phyloP scores from a whole-genome alignment of 2,113 vertebrate genomes.

The Bubo blakistoni region DNA sequence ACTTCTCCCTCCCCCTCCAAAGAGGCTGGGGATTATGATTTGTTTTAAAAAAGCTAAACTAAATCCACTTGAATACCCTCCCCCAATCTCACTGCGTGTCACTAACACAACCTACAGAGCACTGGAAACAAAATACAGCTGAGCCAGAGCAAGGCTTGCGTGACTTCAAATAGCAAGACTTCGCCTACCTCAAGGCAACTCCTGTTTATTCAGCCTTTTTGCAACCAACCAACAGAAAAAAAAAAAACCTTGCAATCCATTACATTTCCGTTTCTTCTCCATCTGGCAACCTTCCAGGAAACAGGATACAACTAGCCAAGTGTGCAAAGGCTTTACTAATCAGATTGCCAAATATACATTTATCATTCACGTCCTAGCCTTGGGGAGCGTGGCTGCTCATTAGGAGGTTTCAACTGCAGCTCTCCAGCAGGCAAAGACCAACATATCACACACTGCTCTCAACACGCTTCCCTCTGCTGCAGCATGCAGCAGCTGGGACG shows the following conservation, averaged over 20 bases:
- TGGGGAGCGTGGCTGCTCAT: not conserved
- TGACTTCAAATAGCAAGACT: slow-evolving; percentile 69
- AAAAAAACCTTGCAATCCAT: not conserved
- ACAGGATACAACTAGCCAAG: slow-evolving; percentile 59
- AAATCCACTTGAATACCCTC: not conserved
- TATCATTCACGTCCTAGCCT: slow-evolving; percentile 49
- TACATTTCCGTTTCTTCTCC: slow-evolving; percentile 48
- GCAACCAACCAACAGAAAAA: slow-evolving; percentile 23
- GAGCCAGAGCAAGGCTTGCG: slow-evolving; percentile 56
- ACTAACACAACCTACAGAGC: slow-evolving; percentile 39
- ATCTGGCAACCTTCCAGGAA: slow-evolving; percentile 60
- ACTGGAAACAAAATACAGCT: slow-evolving; percentile 39
- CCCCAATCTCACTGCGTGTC: slow-evolving; percentile 27
- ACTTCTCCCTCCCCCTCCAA: not conserved
- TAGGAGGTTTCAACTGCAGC: not conserved
- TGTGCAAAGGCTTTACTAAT: slow-evolving; percentile 58
- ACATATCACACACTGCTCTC: not conserved
- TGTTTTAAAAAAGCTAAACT: not conserved
- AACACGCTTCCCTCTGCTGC: not conserved
- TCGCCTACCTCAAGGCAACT: slow-evolving; percentile 67
- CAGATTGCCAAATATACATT: slow-evolving; percentile 52
- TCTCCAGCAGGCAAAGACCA: not conserved
- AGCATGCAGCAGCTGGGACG: not conserved
- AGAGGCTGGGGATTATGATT: not conserved
- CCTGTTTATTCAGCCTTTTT: slow-evolving; percentile 57